Evolutionary conservation across 2,113 vertebrate genomes (phyloP), one percentile per base, ranked within the genome.

Genomic region (Ranitomeya variabilis): DNA sequence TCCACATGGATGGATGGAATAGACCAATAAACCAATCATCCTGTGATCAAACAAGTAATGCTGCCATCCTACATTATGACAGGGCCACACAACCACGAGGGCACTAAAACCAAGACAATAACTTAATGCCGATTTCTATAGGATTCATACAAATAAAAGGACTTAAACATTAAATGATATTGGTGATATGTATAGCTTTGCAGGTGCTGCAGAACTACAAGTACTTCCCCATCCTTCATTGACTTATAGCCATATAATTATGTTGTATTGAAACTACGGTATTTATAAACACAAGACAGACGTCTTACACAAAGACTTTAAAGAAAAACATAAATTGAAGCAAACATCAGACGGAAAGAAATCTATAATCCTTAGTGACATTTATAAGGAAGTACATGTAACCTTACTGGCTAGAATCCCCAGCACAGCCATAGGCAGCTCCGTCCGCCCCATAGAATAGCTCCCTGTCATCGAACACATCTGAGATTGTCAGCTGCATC

Each of bases 401-500:
- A 54, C 74, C 59, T 6, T 12, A 69, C 55, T 54, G 31, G 51
- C 54, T 69, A 15, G 12, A 83, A 64, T 83, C 51, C 4, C 13
- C 62, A 52, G 64, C 21, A 57, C 66, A 62, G 7, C 23, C n/a
- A 71, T 52, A n/a, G 52, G 37, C 59, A 57, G 31, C 51, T 73
- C 52, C 16, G 55, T 31, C 21, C 64, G 59, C n/a, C 16, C 21
- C 80, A 89, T 84, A 78, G 11, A 69, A 78, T 67, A 88, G 51
- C 23, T 13, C 54, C n/a, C 18, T 67, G 66, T 88, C 45, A 79
- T 69, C 66, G 71, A 55, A 55, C 76, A 64, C 37, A 66, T 66
- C 52, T 18, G 80, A 7, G 57, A 21, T 12, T 89, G 87, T 77
- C 55, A 88, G 23, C 45, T 21, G 77, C 69, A 66, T 88, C 80